Evolutionary conservation across 2,113 vertebrate genomes (phyloP).

Genomic region (Perognathus longimembris): DNA sequence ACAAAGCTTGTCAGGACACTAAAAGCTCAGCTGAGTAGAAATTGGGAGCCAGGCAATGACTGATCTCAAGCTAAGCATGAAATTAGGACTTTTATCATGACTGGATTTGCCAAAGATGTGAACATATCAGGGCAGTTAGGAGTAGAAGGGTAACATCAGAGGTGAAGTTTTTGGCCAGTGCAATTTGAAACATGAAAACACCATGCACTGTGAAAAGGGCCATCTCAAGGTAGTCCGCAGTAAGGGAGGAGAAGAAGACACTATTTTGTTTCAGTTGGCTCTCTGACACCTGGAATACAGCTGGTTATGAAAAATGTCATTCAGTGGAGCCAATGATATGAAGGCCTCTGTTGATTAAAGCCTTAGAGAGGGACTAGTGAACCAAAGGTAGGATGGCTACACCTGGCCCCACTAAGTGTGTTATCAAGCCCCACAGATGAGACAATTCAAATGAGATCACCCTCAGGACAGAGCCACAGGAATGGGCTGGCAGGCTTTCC

Average conservation of each 20-base stretch:
- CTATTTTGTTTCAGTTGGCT: not conserved
- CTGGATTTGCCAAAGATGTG: not conserved
- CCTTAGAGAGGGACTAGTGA: no score
- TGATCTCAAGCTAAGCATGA: not conserved
- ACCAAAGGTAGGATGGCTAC: not conserved
- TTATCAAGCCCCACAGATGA: not conserved
- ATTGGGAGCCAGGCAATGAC: no score
- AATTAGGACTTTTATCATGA: not conserved
- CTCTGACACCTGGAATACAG: no score
- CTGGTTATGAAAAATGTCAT: no score
- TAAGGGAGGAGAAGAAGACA: no score
- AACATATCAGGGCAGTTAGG: no score
- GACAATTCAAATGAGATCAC: accelerated
- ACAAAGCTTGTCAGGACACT: accelerated
- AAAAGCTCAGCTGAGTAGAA: not conserved
- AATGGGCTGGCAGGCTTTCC: accelerated
- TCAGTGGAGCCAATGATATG: accelerated
- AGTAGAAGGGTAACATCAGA: accelerated
- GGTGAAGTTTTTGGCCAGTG: not conserved
- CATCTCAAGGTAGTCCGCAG: no score
- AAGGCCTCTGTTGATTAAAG: not conserved
- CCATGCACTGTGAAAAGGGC: not conserved
- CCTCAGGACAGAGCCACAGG: accelerated
- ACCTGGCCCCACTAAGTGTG: no score
- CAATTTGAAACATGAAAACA: not conserved